Evolutionary conservation across 2,113 vertebrate genomes (phyloP).

Genomic region (Nothobranchius kuhntae): DNA sequence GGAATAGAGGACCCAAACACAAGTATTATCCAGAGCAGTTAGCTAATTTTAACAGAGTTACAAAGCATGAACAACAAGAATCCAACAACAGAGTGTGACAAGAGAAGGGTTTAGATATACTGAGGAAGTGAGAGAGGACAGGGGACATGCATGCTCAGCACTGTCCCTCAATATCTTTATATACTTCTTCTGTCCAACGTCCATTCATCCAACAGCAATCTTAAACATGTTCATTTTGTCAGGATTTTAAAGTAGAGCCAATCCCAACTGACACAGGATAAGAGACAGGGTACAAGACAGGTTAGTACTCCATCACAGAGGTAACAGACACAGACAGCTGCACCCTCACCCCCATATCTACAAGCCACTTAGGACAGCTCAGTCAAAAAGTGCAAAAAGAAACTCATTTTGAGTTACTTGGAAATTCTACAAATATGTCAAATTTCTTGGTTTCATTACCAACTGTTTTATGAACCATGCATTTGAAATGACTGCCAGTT

Average conservation of each 20-base stretch:
- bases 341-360: not conserved
- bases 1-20: too few species aligned
- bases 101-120: too few species aligned
- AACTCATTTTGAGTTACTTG: too few species aligned
- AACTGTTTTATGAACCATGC: not conserved
- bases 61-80: too few species aligned
- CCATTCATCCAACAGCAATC: too few species aligned
- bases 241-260: not conserved
- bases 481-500: not conserved
- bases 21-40: too few species aligned
- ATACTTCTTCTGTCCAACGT: not conserved
- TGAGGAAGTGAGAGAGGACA: too few species aligned
- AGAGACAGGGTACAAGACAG: not conserved
- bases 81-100: too few species aligned
- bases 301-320: not conserved
- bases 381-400: too few species aligned
- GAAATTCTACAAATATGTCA: not conserved
- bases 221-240: not conserved
- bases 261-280: not conserved
- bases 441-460: not conserved
- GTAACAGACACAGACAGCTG: not conserved
- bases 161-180: not conserved
- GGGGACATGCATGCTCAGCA: too few species aligned
- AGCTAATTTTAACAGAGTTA: too few species aligned
- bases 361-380: not conserved